Evolutionary conservation across 2,113 vertebrate genomes (phyloP).

Genomic region (Canis aureus): DNA sequence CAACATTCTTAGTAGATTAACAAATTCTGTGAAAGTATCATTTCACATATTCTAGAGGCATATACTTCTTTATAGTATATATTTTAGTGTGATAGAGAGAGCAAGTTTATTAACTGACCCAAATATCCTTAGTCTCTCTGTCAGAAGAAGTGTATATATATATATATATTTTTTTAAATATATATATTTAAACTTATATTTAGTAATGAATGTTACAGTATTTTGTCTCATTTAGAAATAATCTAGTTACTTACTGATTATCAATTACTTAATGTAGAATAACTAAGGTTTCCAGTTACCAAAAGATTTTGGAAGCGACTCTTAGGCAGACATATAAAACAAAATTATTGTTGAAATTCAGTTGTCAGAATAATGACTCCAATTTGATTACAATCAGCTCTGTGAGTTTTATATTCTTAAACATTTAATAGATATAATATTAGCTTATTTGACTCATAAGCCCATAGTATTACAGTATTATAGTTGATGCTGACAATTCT

Average conservation of each 20-base stretch:
- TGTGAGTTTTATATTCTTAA: not conserved
- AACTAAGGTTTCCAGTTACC: not conserved
- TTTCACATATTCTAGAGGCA: not conserved
- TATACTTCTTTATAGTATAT: not conserved
- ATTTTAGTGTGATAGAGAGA: not conserved
- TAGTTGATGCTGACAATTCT: not conserved
- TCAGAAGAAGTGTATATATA: not conserved
- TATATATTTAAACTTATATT: not conserved
- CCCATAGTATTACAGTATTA: not conserved
- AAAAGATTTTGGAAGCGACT: not conserved
- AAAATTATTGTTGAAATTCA: slow-evolving; percentile 27
- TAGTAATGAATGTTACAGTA: not conserved
- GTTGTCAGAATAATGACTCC: not conserved
- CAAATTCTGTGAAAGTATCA: not conserved
- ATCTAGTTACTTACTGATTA: not conserved
- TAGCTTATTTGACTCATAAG: not conserved
- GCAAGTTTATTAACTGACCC: not conserved
- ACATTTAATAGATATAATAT: not conserved
- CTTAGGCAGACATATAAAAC: not conserved
- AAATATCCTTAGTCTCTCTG: not conserved
- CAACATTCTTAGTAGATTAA: not conserved
- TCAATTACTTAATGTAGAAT: not conserved
- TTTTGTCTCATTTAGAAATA: not conserved
- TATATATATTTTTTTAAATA: not conserved
- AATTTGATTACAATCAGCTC: not conserved